Evolutionary conservation across 2,888 invertebrate genomes (phyloP).

Genomic region (Galerucella nymphaeae): DNA sequence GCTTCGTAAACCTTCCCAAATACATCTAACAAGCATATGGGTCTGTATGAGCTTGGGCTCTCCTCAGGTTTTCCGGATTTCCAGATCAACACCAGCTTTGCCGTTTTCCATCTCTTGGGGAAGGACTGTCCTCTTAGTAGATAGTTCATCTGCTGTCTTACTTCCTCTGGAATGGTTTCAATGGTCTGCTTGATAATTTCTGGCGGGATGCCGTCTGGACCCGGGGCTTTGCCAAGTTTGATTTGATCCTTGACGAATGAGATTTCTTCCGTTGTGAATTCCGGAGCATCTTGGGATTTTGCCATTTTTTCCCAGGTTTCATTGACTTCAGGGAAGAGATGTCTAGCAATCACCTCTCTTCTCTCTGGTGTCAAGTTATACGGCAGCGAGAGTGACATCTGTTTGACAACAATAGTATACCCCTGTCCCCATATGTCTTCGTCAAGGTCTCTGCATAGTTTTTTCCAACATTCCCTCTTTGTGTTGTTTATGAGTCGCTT

Average conservation of each 20-base stretch:
- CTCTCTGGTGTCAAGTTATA: background rate
- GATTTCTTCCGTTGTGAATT: background rate
- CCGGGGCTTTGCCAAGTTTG: background rate
- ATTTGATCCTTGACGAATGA: background rate
- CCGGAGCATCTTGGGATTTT: background rate
- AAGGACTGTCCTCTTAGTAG: background rate
- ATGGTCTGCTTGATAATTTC: background rate
- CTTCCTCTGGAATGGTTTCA: background rate
- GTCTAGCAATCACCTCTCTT: background rate
- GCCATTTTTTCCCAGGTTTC: background rate
- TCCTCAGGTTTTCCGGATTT: background rate
- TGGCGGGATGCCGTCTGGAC: background rate
- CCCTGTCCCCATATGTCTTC: background rate
- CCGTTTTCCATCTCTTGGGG: background rate
- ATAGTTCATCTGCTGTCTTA: background rate
- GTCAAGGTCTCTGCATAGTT: background rate
- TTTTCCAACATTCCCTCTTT: background rate
- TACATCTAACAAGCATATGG: conserved; percentile 37
- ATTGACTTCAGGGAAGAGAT: background rate
- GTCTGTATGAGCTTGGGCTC: conserved; percentile 13
- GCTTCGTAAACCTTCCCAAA: conserved; percentile 34
- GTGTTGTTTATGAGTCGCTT: background rate
- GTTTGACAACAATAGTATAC: background rate
- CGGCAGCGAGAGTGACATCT: background rate
- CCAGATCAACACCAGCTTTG: background rate